Evolutionary conservation across 2,113 vertebrate genomes (phyloP), one percentile per base, ranked within the genome.

Genomic region (Pyrgilauda ruficollis): DNA sequence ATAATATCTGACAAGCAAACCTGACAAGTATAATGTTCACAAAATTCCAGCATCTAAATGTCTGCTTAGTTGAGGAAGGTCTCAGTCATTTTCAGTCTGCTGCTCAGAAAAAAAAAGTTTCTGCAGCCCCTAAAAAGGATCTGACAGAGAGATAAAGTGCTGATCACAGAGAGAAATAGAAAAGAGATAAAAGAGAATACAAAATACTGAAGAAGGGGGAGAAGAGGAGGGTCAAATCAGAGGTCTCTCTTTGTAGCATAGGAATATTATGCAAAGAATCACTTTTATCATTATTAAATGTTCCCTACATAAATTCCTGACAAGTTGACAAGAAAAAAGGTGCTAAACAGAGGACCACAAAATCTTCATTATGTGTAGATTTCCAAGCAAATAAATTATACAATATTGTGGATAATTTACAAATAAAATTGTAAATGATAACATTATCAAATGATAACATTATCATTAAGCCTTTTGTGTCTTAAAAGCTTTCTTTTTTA

Each of bases 131-230:
- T 94, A 79, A 68, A 31, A 89, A 82, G 26, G 10, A 91, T 93
- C 53, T 92, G 87, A 93, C 92, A 95, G 82, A 63, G 52, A 86
- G 67, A 87, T 53, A 94, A 96, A 88, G 23, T 39, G 33, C 56
- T 63, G 61, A 92, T 96, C 69, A 88, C 37, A 88, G 75, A 76
- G 15, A 83, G 64, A 92, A 91, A 62, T 26, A 87, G 39, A 76
- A 88, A 88, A 89, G 17, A 94, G 77, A 95, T 90, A 64, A 96
- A 97, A 90, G 55, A 66, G 37, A 87, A 92, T 76, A 86, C 22
- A 84, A 90, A 94, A 84, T 91, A 62, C 4, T 49, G 33, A 59
- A 89, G 63, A 43, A 92, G 47, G 10, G 37, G 49, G 75, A 64
- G 72, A 58, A 72, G 73, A 33, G 21, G 20, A 90, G 27, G 70